Base-by-base conservation (phyloP, 1,140 invertebrate genomes). In the Drosophila micromelanica region DNA sequence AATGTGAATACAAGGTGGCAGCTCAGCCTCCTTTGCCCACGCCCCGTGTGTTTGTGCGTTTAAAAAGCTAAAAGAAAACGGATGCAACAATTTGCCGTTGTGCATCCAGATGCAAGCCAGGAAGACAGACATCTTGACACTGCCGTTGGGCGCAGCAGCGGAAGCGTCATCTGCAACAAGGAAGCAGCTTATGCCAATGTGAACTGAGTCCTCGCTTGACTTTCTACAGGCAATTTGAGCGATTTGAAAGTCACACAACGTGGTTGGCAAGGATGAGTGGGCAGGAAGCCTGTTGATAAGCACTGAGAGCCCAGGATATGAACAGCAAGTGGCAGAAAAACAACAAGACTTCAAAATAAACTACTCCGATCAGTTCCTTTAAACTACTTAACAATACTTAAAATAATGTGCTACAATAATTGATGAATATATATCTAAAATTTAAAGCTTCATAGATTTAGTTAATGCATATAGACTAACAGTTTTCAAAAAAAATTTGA, bases 51-150 rank as follows among this genome's bases (percentile, higher is more conserved):
- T 56, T 60, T 65, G 56, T 76, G 78, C 78, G 73, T 81, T 81
- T 81, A 81, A 76, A 78, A 60, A 76, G 78, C 78, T 80, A 80
- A 80, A 80, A 80, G 78, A 81, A 81, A 82, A 75, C 80, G 80
- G 74, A 78, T 82, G 79, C 79, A 82, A 82, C 80, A 82, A 82
- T 82, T 82, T 82, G 76, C 71, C 75, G 65, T 63, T 76, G 73
- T 76, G 65, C 65, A 70, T 70, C 65, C 65, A 56, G 76, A 32
- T 37, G 70, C 27, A 54, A 49, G 40, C 55, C 49, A 54, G 61
- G 48, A 63, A 63, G 61, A 63, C 8, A 51, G 46, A 51, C 45
- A 61, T 49, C 43, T 61, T 61, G 45, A 61, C 45, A 49, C 17
- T n/a, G 45, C 59, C 45, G 32, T 37, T 48, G 30, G 59, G 45